Conservation (phyloP, 2,888 invertebrate species). For the Ecliptopera silaceata region DNA sequence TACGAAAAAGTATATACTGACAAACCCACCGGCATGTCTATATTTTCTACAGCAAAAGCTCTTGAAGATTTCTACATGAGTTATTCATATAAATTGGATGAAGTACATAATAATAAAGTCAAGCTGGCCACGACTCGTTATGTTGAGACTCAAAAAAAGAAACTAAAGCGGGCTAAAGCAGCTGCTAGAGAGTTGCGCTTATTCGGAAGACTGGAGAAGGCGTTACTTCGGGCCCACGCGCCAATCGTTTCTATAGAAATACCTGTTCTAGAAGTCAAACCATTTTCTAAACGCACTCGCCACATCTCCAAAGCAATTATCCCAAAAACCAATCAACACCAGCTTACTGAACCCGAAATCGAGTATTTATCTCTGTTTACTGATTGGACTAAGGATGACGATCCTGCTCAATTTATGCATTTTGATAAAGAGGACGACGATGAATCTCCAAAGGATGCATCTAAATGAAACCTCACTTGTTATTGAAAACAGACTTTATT, state of each 20-base stretch:
- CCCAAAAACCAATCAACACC: conserved; percentile 27
- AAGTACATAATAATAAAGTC: conserved; percentile 79
- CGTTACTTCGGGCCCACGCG: conserved; percentile 69
- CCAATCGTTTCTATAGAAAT: conserved; percentile 36
- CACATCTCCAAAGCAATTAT: conserved; percentile 6
- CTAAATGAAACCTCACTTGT: conserved; percentile 44
- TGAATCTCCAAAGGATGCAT: neutral
- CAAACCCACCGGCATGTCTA: conserved; percentile 82
- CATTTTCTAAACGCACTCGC: conserved; percentile 10
- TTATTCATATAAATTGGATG: conserved; percentile 79
- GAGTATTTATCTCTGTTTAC: conserved; percentile 71
- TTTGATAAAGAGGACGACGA: conserved; percentile 15
- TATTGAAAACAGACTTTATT: conserved; percentile 79
- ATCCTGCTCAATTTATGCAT: conserved; percentile 60
- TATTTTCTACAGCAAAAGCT: conserved; percentile 81
- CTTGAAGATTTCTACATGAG: conserved; percentile 83
- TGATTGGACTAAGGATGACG: conserved; percentile 65
- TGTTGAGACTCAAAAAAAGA: conserved; percentile 73
- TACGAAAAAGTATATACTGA: conserved; percentile 83
- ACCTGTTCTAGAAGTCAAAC: conserved; percentile 1
- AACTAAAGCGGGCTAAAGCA: conserved; percentile 76
- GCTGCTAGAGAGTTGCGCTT: conserved; percentile 83
- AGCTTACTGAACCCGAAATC: conserved; percentile 57
- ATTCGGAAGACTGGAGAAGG: conserved; percentile 71
- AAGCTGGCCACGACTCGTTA: conserved; percentile 76